Evolutionary conservation across 2,888 invertebrate genomes (phyloP).

Genomic region (Pardosa pseudoannulata): DNA sequence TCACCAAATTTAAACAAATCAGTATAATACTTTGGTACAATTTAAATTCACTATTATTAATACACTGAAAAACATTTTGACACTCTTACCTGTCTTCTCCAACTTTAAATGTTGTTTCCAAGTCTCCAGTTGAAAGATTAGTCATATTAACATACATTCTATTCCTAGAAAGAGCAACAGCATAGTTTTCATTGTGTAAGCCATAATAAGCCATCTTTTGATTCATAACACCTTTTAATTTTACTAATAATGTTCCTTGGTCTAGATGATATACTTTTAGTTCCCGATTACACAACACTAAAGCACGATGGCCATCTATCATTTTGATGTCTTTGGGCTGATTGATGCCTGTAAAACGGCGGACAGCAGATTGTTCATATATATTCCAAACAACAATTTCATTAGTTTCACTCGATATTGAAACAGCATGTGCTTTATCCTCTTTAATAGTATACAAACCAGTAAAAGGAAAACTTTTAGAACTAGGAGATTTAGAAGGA

Average conservation of each 20-base stretch:
- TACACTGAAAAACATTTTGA: not conserved
- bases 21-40: too few relatives aligned
- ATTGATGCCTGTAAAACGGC: constrained; percentile 84
- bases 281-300: constrained; percentile 89
- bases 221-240: constrained; percentile 89
- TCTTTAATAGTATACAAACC: constrained; percentile 82
- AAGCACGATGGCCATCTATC: constrained; percentile 84
- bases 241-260: constrained; percentile 84
- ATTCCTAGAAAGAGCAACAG: constrained; percentile 89
- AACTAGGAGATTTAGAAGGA: constrained; percentile 45
- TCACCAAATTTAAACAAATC: too few relatives aligned
- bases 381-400: constrained; percentile 91
- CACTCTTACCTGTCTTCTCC: constrained; percentile 84
- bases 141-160: constrained; percentile 93
- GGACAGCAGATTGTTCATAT: constrained; percentile 81
- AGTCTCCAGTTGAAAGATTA: constrained; percentile 88
- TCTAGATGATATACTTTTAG: constrained; percentile 88
- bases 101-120: constrained; percentile 89
- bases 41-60: not conserved
- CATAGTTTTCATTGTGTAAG: constrained; percentile 86
- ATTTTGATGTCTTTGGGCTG: constrained; percentile 88
- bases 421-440: constrained; percentile 85
- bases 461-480: constrained; percentile 79
- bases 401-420: constrained; percentile 85
- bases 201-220: constrained; percentile 95